Evolutionary conservation across 2,888 invertebrate species (phyloP).

Genomic region (Copidosoma aretas): DNA sequence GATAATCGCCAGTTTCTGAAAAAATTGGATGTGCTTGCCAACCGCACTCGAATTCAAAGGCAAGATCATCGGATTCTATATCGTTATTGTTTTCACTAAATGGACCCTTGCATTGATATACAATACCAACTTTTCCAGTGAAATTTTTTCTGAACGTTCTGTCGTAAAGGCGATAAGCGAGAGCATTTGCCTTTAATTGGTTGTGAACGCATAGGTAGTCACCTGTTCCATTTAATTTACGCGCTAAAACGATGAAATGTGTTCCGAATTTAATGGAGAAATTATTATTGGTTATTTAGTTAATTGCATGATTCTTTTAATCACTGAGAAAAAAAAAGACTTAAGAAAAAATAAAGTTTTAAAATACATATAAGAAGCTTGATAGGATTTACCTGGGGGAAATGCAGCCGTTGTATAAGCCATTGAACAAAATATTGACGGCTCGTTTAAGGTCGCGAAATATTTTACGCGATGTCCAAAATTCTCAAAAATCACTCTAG

Average conservation of each 20-base stretch:
- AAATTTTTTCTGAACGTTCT: constrained; percentile 66
- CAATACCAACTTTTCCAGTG: constrained; percentile 63
- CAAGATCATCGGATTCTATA: constrained; percentile 14
- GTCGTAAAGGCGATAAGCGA: constrained; percentile 70
- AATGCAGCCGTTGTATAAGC: neutral
- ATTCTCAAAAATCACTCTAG: neutral
- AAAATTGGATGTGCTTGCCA: constrained; percentile 63
- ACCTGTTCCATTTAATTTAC: constrained; percentile 63
- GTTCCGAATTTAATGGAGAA: too few relatives aligned
- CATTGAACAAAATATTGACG: neutral
- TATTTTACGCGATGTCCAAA: neutral
- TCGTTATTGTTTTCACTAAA: constrained; percentile 34
- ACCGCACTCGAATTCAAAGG: constrained; percentile 60
- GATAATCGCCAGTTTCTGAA: constrained; percentile 62
- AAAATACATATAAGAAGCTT: too few relatives aligned
- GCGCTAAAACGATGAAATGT: neutral
- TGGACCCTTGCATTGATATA: constrained; percentile 11
- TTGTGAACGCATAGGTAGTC: constrained; percentile 75
- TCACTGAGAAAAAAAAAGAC: neutral
- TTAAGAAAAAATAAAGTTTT: too few relatives aligned
- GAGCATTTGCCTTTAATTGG: constrained; percentile 74
- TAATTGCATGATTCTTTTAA: neutral
- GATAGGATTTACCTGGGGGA: neutral
- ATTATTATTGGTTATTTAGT: too few relatives aligned
- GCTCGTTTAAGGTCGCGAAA: neutral